These are phyloP conservation scores for Clistopyga incitator DNA, from an alignment of 2,888 invertebrate genomes.

Conservation along the genomic window DNA sequence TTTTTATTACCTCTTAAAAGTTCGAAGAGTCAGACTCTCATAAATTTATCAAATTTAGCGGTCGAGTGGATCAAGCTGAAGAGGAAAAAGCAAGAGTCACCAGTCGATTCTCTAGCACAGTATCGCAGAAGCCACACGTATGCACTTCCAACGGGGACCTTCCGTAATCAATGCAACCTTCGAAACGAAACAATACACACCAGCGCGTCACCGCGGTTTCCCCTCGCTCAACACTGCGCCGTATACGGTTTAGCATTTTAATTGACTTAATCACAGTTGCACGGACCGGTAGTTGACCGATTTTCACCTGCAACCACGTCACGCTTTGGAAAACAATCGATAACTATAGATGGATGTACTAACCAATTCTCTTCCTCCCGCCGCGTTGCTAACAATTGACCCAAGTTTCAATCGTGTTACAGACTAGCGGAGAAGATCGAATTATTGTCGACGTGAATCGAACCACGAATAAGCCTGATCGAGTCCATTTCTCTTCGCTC, in stretches of 20 bases:
- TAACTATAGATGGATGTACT: conserved; percentile 16
- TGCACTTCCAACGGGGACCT: conserved; percentile 2
- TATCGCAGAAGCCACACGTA: not conserved
- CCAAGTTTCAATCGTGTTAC: conserved; percentile 58
- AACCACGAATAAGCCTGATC: conserved; percentile 40
- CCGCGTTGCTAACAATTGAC: conserved; percentile 41
- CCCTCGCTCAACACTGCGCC: conserved; percentile 18
- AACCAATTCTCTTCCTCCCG: not conserved
- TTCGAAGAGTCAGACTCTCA: not conserved
- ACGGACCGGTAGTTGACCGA: conserved; percentile 48
- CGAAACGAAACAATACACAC: conserved; percentile 44
- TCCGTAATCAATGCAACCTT: conserved; percentile 47
- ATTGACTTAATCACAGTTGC: conserved; percentile 54
- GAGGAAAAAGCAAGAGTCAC: not conserved
- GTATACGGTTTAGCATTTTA: conserved; percentile 56
- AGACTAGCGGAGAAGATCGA: conserved; percentile 41
- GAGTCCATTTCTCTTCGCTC: conserved; percentile 38
- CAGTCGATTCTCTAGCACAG: not conserved
- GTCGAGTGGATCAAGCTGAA: not conserved
- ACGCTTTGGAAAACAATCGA: conserved; percentile 50
- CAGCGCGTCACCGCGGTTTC: conserved; percentile 15
- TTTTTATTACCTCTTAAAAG: not conserved
- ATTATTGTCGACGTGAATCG: conserved; percentile 51
- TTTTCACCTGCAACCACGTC: conserved; percentile 44
- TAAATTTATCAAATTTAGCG: not conserved